phyloP scores from a whole-genome alignment of 2,888 invertebrate genomes.

The Ecliptopera silaceata region DNA sequence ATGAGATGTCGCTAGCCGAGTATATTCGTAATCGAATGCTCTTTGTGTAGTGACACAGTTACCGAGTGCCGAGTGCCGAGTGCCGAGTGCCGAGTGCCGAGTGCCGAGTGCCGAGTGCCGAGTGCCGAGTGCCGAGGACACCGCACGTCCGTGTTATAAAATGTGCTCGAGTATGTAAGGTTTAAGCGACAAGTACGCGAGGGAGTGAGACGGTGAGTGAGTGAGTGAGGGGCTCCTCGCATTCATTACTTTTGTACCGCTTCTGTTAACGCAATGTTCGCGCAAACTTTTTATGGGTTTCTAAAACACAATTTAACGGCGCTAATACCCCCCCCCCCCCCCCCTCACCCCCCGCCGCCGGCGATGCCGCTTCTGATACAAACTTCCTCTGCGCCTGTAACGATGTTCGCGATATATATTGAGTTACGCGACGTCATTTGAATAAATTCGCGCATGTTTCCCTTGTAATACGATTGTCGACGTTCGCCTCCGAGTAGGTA shows the following conservation, averaged over 20 bases:
- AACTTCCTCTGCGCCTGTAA: neutral
- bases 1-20: neutral
- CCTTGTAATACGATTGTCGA: neutral
- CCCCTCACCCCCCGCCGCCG: neutral
- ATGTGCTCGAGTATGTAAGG: neutral
- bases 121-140: too few species aligned
- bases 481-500: neutral
- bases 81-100: too few species aligned
- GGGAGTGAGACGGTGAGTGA: conserved; percentile 25
- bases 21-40: neutral
- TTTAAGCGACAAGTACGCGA: conserved; percentile 1
- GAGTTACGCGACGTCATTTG: conserved; percentile 15
- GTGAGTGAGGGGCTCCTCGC: conserved; percentile 26
- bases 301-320: conserved; percentile 28
- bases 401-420: conserved; percentile 18
- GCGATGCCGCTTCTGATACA: neutral
- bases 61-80: too few species aligned
- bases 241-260: conserved; percentile 36
- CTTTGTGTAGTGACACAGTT: neutral
- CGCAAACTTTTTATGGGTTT: conserved; percentile 26
- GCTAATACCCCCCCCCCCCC: conserved; percentile 3
- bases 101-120: too few species aligned
- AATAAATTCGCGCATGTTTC: conserved; percentile 4
- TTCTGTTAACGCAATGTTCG: conserved; percentile 32
- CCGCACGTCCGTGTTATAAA: neutral